Evolutionary conservation across 2,113 vertebrate species (phyloP), one percentile per base, ranked within the genome.

Genomic region (Cyprinodon tularosa): DNA sequence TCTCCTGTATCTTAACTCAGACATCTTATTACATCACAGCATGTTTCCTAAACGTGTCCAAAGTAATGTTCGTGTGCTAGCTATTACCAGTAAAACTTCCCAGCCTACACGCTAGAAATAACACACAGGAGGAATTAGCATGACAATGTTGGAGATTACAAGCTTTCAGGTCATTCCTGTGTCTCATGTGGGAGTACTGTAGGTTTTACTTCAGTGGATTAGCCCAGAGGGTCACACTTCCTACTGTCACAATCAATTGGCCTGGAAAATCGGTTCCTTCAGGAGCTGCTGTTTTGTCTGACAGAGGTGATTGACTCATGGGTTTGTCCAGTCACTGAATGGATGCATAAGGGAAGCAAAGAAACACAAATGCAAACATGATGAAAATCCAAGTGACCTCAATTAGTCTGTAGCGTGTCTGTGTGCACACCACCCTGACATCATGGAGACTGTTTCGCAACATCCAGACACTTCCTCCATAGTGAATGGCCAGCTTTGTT

Each of bases 401-500:
- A 79, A 74, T 83, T 79, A 80, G 67, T 50, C 17, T 66, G 45
- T 62, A 47, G 60, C 63, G 38, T 64, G 63, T 39, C 57, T 65
- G 67, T 12, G 50, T n/a, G 36, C 11, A 3, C 45, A 66, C 44
- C 59, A 61, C 68, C 66, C 71, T 90, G 89, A 90, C 77, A 83
- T 91, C 87, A 91, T 77, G 72, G 74, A 82, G 82, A 59, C 45
- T 82, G 85, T 81, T 89, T 89, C 74, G 47, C 64, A 71, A 60
- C 65, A 81, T 57, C 38, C 39, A 61, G 22, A 47, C 76, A 64
- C 72, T 78, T 70, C 78, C 68, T 47, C 71, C 66, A 13, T 64
- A 76, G 86, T 94, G 88, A 94, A 93, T 91, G 76, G 83, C 50
- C n/a, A 64, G 67, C 83, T 88, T 91, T 92, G 93, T 93, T 79